These are phyloP conservation scores for Synergus itoensis DNA, from an alignment of 2,888 invertebrate species.

Conservation along the genomic window DNA sequence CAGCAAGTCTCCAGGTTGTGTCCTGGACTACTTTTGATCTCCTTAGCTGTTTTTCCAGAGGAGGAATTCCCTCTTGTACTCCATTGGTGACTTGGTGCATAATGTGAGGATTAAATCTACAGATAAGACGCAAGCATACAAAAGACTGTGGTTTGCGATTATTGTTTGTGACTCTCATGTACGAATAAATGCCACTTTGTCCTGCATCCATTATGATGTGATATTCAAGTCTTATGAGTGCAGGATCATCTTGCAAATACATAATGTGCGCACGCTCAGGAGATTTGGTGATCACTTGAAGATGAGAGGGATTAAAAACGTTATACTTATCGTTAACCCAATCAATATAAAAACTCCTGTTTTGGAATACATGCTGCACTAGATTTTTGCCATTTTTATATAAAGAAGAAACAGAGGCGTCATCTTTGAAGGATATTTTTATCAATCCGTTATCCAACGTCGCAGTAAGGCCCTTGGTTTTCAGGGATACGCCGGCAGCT, in stretches of 20 bases:
- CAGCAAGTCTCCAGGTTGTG: background rate
- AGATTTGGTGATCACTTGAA: background rate
- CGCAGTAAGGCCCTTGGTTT: background rate
- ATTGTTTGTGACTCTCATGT: background rate
- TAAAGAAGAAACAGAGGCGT: background rate
- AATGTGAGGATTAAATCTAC: background rate
- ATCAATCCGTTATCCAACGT: background rate
- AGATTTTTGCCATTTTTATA: background rate
- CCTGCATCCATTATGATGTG: background rate
- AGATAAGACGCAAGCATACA: background rate
- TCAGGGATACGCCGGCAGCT: too few relatives aligned
- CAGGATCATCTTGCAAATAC: background rate
- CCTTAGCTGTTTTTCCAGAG: background rate
- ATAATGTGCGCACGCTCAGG: background rate
- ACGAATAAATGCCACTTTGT: background rate
- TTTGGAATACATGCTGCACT: fast-evolving
- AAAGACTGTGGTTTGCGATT: background rate
- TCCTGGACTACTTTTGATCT: background rate
- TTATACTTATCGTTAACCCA: background rate
- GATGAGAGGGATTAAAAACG: background rate
- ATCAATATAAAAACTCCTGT: background rate
- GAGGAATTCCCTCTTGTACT: background rate
- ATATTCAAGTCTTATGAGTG: background rate
- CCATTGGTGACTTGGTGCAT: background rate
- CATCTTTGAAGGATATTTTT: background rate